These are phyloP conservation scores for Umimayanthus chanpuru DNA, from an alignment of 92 coral and sea anemone species.

Conservation along the genomic window DNA sequence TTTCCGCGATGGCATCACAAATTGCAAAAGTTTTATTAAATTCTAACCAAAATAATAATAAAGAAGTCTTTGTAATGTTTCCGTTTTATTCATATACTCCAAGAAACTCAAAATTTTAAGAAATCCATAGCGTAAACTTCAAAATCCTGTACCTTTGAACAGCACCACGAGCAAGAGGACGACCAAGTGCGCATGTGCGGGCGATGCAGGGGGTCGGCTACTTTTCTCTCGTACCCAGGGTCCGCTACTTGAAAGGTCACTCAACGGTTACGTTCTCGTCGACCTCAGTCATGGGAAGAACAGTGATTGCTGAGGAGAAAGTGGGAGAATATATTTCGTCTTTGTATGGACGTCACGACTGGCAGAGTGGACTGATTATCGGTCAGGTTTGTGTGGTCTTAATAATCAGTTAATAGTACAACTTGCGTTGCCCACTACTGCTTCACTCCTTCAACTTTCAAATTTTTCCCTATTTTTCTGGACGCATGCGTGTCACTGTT, in stretches of 20 bases:
- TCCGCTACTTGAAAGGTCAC: background rate
- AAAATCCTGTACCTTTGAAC: conserved; percentile 45
- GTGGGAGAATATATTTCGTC: conserved; percentile 78
- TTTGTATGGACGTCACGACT: conserved; percentile 76
- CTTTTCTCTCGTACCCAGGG: conserved; percentile 26
- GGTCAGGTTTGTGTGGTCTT: conserved; percentile 74
- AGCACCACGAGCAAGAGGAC: conserved; percentile 96
- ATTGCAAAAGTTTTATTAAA: background rate
- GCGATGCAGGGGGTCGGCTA: conserved; percentile 75
- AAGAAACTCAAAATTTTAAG: background rate
- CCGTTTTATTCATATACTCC: background rate
- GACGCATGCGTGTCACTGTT: too few relatives aligned
- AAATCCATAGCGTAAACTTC: background rate
- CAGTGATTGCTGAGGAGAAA: conserved; percentile 80
- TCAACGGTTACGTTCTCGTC: background rate
- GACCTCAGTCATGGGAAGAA: conserved; percentile 71
- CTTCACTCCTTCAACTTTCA: too few relatives aligned
- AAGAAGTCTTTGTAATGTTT: background rate
- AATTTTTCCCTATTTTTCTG: too few relatives aligned
- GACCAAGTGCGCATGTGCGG: conserved; percentile 78
- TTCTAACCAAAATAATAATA: background rate
- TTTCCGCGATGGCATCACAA: background rate
- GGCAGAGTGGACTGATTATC: conserved; percentile 85
- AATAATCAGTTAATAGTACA: background rate
- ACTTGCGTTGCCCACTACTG: too few relatives aligned